A percentile compares a stretch with the other conserved stretches of the same genome.
Evolutionary conservation across 2,113 vertebrate genomes (phyloP).

Genomic region (Numenius arquata): DNA sequence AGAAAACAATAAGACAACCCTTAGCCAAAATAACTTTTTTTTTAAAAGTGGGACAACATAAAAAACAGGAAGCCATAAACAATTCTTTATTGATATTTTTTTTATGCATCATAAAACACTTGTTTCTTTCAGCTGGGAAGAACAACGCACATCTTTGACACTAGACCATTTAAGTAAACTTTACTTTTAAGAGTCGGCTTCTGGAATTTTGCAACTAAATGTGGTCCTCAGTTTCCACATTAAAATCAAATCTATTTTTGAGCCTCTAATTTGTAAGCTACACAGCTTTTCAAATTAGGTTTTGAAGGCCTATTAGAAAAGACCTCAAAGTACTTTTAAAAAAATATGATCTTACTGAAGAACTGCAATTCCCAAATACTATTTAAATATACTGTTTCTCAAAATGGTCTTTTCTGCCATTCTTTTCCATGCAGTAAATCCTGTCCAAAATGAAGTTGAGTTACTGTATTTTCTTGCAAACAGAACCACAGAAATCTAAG

Average conservation of each 20-base stretch:
- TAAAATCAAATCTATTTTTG: background rate
- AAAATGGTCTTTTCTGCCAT: background rate
- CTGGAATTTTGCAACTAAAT: background rate
- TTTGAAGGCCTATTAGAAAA: background rate
- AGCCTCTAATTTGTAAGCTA: background rate
- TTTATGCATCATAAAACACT: background rate
- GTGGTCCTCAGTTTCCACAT: background rate
- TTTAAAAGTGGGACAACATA: background rate
- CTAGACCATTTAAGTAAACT: background rate
- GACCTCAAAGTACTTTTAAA: background rate
- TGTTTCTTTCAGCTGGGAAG: slow-evolving; percentile 1
- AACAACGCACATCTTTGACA: background rate
- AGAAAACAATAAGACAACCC: slow-evolving; percentile 34
- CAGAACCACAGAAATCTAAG: background rate
- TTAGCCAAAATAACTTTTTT: slow-evolving; percentile 5
- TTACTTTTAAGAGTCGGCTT: background rate
- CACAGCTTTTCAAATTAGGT: background rate
- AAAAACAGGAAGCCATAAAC: slow-evolving; percentile 60
- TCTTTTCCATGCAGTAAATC: background rate
- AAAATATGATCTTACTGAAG: background rate
- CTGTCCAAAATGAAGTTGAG: background rate
- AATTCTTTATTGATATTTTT: slow-evolving; percentile 46
- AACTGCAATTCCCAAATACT: background rate
- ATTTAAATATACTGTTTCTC: rapidly evolving
- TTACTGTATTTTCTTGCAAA: background rate